A percentile compares a stretch with the other conserved stretches of the same genome.
Conservation (phyloP, 2,888 invertebrate genomes). For the Orthosia gothica region DNA sequence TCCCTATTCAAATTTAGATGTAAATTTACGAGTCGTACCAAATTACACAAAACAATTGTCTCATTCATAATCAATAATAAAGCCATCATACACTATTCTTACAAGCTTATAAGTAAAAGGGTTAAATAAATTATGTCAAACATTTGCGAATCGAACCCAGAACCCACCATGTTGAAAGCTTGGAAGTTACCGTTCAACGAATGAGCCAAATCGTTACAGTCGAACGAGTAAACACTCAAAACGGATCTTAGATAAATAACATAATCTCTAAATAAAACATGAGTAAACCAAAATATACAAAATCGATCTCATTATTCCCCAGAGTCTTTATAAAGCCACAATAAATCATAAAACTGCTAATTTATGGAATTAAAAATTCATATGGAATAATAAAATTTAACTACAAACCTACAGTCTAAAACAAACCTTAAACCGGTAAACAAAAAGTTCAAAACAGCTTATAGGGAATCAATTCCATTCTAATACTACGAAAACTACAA, state of each 20-base stretch:
- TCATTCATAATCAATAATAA: too few relatives aligned
- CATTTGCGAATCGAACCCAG: conserved; percentile 14
- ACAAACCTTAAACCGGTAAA: conserved; percentile 30
- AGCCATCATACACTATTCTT: background rate
- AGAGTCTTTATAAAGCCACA: conserved; percentile 31
- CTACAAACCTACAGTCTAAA: conserved; percentile 19
- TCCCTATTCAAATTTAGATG: background rate
- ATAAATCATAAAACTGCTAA: conserved; percentile 62
- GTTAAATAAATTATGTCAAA: background rate
- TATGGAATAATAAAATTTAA: conserved; percentile 41
- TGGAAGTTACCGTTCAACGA: too few relatives aligned
- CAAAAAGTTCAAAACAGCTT: conserved; percentile 37
- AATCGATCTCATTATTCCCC: conserved; percentile 48
- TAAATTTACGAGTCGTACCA: background rate
- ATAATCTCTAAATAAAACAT: background rate
- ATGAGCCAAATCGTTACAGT: background rate
- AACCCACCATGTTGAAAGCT: background rate
- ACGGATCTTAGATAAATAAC: background rate
- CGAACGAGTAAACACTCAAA: background rate
- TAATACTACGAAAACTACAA: conserved; percentile 46
- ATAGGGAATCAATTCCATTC: conserved; percentile 40
- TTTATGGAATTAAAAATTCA: conserved; percentile 60
- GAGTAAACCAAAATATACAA: conserved; percentile 26
- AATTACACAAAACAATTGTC: background rate
- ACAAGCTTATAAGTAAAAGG: background rate